Evolutionary conservation across 2,797 vertebrate genomes (phyloP).

Genomic region (Fistularia commersonii): DNA sequence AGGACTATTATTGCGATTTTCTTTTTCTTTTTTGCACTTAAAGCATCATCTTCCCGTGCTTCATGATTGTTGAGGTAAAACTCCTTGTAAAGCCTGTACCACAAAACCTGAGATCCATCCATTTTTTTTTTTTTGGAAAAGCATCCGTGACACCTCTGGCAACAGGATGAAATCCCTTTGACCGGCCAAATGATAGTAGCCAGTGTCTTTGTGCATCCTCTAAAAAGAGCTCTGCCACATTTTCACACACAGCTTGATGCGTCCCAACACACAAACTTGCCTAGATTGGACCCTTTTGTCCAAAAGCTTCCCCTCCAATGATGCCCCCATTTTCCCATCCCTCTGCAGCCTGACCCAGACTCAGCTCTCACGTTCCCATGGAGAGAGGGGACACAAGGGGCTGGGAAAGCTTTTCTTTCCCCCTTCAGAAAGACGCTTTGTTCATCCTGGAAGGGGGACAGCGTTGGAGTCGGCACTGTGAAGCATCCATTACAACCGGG

Average conservation of each 20-base stretch:
- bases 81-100: too few species aligned
- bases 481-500: slow-evolving; percentile 83
- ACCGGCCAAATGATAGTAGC: too few species aligned
- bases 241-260: slow-evolving; percentile 59
- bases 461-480: slow-evolving; percentile 77
- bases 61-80: too few species aligned
- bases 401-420: slow-evolving; percentile 85
- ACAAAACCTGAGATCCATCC: too few species aligned
- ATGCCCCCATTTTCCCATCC: slow-evolving; percentile 76
- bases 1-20: neutral
- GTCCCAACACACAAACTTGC: slow-evolving; percentile 53
- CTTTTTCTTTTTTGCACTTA: too few species aligned
- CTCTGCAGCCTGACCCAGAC: slow-evolving; percentile 87
- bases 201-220: slow-evolving; percentile 53
- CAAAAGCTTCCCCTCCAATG: slow-evolving; percentile 59
- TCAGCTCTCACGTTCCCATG: slow-evolving; percentile 88
- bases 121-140: too few species aligned
- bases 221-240: slow-evolving; percentile 37
- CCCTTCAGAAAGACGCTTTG: slow-evolving; percentile 94
- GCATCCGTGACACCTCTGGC: slow-evolving; percentile 12
- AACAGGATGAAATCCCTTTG: slow-evolving; percentile 60
- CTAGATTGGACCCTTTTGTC: slow-evolving; percentile 71
- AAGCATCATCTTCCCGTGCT: neutral
- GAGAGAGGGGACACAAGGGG: slow-evolving; percentile 81
- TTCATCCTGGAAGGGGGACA: slow-evolving; percentile 91